phyloP scores from a whole-genome alignment of 53 echinoderm and acorn worm genomes.

The Stichopus horrens region DNA sequence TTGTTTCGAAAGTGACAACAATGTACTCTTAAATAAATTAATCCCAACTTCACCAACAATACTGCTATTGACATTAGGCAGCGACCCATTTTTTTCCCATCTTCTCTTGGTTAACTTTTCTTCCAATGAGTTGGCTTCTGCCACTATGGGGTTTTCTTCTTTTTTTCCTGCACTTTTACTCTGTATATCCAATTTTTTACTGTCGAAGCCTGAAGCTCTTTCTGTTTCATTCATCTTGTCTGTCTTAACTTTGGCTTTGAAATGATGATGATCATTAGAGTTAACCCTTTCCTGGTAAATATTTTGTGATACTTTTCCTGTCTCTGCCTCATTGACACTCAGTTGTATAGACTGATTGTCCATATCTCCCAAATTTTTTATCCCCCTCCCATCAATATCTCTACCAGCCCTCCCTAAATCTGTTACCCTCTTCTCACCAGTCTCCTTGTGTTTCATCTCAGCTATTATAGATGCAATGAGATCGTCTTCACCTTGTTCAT shows the following conservation, averaged over 20 bases:
- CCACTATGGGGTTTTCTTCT: not conserved
- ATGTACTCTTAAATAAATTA: not conserved
- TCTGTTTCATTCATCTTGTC: no score
- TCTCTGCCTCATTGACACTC: no score
- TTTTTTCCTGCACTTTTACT: no score
- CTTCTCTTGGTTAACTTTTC: not conserved
- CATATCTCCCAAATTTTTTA: not conserved
- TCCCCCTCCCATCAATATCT: not conserved
- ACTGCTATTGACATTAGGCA: not conserved
- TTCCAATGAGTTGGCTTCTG: not conserved
- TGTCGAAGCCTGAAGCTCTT: no score
- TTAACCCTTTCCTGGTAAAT: no score
- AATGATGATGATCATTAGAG: no score
- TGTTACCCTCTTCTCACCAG: not conserved
- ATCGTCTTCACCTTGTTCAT: not conserved
- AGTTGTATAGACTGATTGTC: not conserved
- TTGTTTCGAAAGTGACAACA: not conserved
- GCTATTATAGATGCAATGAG: not conserved
- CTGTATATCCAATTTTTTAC: no score
- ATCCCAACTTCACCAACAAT: not conserved
- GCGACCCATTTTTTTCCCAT: not conserved
- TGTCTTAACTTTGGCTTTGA: no score
- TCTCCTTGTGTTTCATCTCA: not conserved
- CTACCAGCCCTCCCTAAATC: not conserved
- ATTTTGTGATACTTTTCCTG: no score